Conservation (phyloP, 1,140 invertebrate species). For the Drosophila serrata region DNA sequence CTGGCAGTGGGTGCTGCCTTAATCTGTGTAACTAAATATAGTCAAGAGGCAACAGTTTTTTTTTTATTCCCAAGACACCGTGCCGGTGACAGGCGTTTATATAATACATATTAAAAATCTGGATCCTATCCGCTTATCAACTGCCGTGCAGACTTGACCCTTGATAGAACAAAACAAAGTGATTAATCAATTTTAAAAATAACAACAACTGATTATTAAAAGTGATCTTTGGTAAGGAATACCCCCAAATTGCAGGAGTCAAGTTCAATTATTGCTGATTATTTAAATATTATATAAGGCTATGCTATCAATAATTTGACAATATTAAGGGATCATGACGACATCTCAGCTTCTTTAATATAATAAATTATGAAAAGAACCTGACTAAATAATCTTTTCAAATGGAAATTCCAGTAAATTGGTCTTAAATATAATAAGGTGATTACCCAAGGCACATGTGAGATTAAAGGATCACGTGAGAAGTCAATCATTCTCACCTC, state of each 20-base stretch:
- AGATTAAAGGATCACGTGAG: slow-evolving; percentile 18
- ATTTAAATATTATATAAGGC: slow-evolving; percentile 18
- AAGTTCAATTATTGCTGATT: too few relatives aligned
- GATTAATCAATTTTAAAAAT: slow-evolving; percentile 60
- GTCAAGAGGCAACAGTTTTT: neutral
- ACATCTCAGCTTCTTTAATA: neutral
- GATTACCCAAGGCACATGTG: neutral
- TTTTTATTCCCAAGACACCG: slow-evolving; percentile 22
- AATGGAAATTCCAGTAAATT: neutral
- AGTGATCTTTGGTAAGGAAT: slow-evolving; percentile 46
- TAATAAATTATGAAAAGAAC: slow-evolving; percentile 3
- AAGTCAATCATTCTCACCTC: neutral
- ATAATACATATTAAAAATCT: slow-evolving; percentile 23
- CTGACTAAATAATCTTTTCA: slow-evolving; percentile 2
- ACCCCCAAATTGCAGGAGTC: slow-evolving; percentile 33
- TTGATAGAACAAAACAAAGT: slow-evolving; percentile 60
- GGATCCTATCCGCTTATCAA: slow-evolving; percentile 40
- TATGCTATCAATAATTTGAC: neutral
- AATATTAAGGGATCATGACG: slow-evolving; percentile 1
- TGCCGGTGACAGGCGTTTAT: slow-evolving; percentile 28
- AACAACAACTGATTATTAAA: slow-evolving; percentile 41
- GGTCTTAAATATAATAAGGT: neutral
- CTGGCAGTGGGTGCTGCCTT: slow-evolving; percentile 30
- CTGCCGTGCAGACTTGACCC: slow-evolving; percentile 41
- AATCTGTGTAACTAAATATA: slow-evolving; percentile 49